These are phyloP conservation scores for Lerista edwardsae DNA, from an alignment of 2,797 vertebrate species.

Conservation along the genomic window DNA sequence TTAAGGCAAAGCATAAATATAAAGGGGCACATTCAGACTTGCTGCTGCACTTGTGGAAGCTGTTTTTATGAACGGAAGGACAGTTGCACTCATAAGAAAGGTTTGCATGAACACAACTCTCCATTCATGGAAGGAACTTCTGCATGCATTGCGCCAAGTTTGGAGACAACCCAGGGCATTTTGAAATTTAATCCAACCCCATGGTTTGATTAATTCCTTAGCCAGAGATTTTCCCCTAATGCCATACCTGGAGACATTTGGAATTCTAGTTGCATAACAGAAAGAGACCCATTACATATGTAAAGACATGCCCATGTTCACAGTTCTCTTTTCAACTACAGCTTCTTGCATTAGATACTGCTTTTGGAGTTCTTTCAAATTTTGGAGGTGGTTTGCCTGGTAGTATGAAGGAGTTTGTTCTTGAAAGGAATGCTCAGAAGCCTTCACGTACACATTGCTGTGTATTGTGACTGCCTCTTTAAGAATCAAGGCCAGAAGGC, in stretches of 20 bases:
- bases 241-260: neutral
- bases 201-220: neutral
- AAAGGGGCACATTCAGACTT: neutral
- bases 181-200: neutral
- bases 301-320: neutral
- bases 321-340: neutral
- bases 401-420: neutral
- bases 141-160: too few relatives aligned
- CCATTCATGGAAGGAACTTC: too few relatives aligned
- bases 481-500: too few relatives aligned
- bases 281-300: neutral
- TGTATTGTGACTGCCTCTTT: too few relatives aligned
- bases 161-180: neutral
- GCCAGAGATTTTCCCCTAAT: neutral
- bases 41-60: too few relatives aligned
- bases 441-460: neutral
- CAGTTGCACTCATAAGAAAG: too few relatives aligned
- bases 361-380: neutral
- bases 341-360: neutral
- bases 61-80: too few relatives aligned
- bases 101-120: too few relatives aligned
- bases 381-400: neutral
- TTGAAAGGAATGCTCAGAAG: neutral
- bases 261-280: neutral
- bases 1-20: neutral